Conservation (phyloP, 2,888 invertebrate species). For the Drosophila macrospina region DNA sequence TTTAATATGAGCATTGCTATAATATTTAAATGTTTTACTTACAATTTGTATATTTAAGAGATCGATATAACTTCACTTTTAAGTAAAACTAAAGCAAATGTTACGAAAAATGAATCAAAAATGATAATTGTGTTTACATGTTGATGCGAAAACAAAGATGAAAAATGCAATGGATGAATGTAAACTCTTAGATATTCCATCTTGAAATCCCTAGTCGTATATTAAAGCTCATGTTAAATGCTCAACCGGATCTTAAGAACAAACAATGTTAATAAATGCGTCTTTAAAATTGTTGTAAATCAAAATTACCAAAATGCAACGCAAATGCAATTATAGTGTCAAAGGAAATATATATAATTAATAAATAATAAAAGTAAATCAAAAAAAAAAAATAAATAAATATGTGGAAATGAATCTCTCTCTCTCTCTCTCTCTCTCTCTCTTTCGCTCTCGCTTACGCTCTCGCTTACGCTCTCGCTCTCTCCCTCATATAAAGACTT, state of each 20-base stretch:
- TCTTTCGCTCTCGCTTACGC: no score
- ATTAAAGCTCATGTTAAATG: conserved; percentile 48
- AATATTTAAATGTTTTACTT: conserved; percentile 19
- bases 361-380: conserved; percentile 46
- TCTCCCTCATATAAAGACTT: background rate
- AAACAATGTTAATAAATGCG: conserved; percentile 49
- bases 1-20: conserved; percentile 29
- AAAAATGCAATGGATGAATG: conserved; percentile 31
- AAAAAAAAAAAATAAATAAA: conserved; percentile 30
- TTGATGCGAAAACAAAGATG: conserved; percentile 24
- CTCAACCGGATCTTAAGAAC: conserved; percentile 42
- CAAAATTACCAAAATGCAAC: conserved; percentile 69
- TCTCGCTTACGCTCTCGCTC: background rate
- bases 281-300: conserved; percentile 70
- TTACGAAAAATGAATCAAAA: conserved; percentile 19
- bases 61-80: conserved; percentile 8
- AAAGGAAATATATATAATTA: conserved; percentile 64
- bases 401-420: conserved; percentile 20
- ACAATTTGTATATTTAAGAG: conserved; percentile 27
- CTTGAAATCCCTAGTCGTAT: conserved; percentile 40
- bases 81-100: conserved; percentile 14
- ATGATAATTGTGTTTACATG: conserved; percentile 33
- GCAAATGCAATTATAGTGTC: conserved; percentile 76
- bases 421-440: background rate
- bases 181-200: conserved; percentile 52